Percentiles rank a stretch among this genome's conserved stretches.
phyloP scores from a whole-genome alignment of 2,797 vertebrate genomes.

The Molossus alvarezi region DNA sequence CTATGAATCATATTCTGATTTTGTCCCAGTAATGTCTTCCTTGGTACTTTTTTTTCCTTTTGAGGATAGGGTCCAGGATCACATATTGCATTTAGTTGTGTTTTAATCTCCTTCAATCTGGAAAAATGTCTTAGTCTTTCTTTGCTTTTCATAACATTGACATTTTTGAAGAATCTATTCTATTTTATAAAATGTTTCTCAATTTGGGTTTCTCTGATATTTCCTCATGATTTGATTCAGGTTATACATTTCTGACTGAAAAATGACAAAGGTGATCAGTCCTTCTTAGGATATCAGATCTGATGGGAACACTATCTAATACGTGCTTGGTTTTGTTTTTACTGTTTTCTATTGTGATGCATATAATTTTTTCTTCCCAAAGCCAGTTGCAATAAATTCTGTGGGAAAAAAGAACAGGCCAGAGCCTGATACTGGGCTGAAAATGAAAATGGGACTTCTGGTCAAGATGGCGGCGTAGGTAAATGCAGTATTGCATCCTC shows the following conservation, averaged over 20 bases:
- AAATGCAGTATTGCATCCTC: too few species aligned
- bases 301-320: conserved; percentile 1
- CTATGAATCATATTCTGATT: conserved; percentile 10
- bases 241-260: conserved; percentile 36
- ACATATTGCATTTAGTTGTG: neutral
- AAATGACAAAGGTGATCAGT: conserved; percentile 7
- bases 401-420: neutral
- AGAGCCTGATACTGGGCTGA: neutral
- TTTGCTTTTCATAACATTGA: neutral
- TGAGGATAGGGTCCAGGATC: neutral
- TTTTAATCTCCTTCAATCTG: neutral
- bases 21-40: neutral
- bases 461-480: too few species aligned
- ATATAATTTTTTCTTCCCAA: neutral
- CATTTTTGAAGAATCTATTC: neutral
- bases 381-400: neutral
- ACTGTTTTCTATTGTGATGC: neutral
- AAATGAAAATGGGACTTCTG: neutral
- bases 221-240: conserved; percentile 51
- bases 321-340: conserved; percentile 35
- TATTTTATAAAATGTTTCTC: conserved; percentile 24
- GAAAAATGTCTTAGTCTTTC: neutral
- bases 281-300: conserved; percentile 13
- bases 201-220: neutral
- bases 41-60: neutral